These are phyloP conservation scores for Didymodactylos carnosus DNA, from an alignment of 2,888 invertebrate genomes.

Conservation along the genomic window DNA sequence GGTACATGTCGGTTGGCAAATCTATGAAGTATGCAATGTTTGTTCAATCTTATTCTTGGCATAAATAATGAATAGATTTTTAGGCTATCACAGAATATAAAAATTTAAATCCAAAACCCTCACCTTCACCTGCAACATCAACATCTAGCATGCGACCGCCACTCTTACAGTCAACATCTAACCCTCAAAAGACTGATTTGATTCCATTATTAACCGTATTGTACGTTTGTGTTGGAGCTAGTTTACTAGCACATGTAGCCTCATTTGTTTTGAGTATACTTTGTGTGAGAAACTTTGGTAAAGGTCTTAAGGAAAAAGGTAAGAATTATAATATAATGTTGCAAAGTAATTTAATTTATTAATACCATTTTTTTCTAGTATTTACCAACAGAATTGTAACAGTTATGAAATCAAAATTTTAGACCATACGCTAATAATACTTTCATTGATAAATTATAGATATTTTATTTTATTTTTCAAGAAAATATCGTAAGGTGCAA, in stretches of 20 bases:
- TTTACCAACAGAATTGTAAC: too few relatives aligned
- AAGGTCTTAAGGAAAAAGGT: neutral
- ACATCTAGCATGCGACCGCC: neutral
- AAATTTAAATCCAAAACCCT: neutral
- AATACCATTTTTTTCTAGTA: too few relatives aligned
- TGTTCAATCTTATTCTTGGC: neutral
- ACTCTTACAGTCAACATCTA: neutral
- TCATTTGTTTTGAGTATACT: neutral
- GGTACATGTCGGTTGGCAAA: neutral
- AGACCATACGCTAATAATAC: too few relatives aligned
- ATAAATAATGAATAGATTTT: neutral
- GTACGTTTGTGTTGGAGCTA: neutral
- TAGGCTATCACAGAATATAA: neutral
- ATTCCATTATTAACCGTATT: neutral
- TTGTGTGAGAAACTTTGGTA: neutral
- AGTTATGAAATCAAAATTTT: too few relatives aligned
- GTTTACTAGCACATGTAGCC: neutral
- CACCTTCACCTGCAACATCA: neutral
- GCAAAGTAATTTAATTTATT: too few relatives aligned
- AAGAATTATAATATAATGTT: too few relatives aligned
- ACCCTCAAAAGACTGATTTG: neutral
- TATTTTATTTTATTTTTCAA: too few relatives aligned
- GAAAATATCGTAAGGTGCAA: too few relatives aligned
- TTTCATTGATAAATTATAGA: too few relatives aligned
- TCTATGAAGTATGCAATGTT: neutral